A percentile compares a stretch with the other conserved stretches of the same genome.
These are phyloP conservation scores for Latrodectus geometricus DNA, from an alignment of 1,140 invertebrate species.

Conservation along the genomic window DNA sequence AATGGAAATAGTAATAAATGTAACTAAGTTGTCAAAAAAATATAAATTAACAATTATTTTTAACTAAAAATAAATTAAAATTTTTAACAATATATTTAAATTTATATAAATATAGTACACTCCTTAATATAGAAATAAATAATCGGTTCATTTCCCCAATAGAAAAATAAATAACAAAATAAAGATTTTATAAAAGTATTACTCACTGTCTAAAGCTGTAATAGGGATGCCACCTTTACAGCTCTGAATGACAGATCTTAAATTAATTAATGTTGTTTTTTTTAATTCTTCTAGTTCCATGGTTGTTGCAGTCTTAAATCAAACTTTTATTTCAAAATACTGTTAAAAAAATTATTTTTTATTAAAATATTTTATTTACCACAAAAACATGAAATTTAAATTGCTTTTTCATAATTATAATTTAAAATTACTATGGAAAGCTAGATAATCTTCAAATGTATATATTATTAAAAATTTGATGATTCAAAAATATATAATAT, in stretches of 20 bases:
- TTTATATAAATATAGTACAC: background rate
- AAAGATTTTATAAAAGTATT: too few species aligned
- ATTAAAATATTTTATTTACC: too few species aligned
- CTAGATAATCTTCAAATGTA: too few species aligned
- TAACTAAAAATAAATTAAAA: background rate
- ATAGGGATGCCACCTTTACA: conserved; percentile 52
- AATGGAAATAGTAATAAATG: too few species aligned
- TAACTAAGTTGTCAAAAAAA: too few species aligned
- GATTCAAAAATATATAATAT: too few species aligned
- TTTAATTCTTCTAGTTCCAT: conserved; percentile 32
- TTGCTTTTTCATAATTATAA: too few species aligned
- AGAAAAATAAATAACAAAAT: conserved; percentile 7
- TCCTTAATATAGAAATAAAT: background rate
- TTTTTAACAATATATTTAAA: background rate
- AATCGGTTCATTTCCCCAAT: background rate
- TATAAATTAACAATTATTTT: background rate
- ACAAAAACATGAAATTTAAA: too few species aligned
- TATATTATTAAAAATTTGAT: too few species aligned
- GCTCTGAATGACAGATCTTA: conserved; percentile 51
- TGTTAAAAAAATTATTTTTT: too few species aligned
- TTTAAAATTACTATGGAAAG: too few species aligned
- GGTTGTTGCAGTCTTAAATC: background rate
- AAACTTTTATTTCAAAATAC: too few species aligned
- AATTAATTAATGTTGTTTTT: conserved; percentile 27
- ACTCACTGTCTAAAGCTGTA: conserved; percentile 39